These are phyloP conservation scores for Andricus grossulariae DNA, from an alignment of 1,140 invertebrate species.

Conservation along the genomic window DNA sequence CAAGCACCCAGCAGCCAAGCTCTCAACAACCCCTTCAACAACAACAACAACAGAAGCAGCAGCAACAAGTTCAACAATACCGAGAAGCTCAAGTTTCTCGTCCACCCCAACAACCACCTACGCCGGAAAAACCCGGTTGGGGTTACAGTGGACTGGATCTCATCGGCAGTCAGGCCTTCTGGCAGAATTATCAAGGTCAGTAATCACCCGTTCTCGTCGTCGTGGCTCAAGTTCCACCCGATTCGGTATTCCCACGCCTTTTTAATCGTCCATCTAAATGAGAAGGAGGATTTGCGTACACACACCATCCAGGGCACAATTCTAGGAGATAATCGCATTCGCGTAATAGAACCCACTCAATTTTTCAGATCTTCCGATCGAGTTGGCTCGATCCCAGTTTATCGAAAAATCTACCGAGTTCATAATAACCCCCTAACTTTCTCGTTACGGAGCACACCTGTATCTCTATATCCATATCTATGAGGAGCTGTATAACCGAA, in stretches of 20 bases:
- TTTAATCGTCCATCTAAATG: conserved; percentile 46
- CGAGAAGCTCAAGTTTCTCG: conserved; percentile 68
- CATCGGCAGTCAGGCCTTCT: conserved; percentile 87
- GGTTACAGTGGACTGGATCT: conserved; percentile 85
- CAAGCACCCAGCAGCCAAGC: conserved; percentile 53
- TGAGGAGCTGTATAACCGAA: conserved; percentile 38
- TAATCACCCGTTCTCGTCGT: conserved; percentile 33
- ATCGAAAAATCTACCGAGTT: conserved; percentile 53
- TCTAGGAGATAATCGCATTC: conserved; percentile 68
- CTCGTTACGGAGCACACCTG: conserved; percentile 32
- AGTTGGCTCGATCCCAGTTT: conserved; percentile 63
- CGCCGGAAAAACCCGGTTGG: conserved; percentile 78
- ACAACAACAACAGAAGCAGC: conserved; percentile 67
- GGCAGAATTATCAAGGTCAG: conserved; percentile 92
- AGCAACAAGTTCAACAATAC: conserved; percentile 67
- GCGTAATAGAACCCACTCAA: conserved; percentile 73
- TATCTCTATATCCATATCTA: conserved; percentile 50
- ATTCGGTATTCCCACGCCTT: background rate
- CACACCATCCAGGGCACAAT: conserved; percentile 25
- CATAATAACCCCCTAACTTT: conserved; percentile 3
- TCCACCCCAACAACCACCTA: conserved; percentile 74
- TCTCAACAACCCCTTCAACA: conserved; percentile 58
- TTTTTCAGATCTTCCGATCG: conserved; percentile 71
- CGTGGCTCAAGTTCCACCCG: background rate
- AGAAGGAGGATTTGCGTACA: conserved; percentile 39